phyloP scores from a whole-genome alignment of 2,797 vertebrate species.

The Trachurus trachurus region DNA sequence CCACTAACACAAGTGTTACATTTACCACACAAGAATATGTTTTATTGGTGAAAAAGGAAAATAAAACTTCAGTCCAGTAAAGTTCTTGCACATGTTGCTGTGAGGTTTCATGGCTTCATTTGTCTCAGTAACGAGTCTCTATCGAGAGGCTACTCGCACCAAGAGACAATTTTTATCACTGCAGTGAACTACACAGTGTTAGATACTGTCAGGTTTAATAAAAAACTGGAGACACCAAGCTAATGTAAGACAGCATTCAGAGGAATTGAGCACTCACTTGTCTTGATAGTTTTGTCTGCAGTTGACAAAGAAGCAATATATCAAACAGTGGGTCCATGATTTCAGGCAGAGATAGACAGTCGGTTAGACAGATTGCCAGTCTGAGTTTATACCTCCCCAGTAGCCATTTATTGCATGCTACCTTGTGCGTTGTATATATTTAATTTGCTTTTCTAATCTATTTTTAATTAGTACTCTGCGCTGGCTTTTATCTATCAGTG shows the following conservation, averaged over 20 bases:
- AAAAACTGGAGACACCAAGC: neutral
- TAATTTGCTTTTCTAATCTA: no score
- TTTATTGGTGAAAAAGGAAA: constrained; percentile 4
- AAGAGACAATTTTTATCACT: constrained; percentile 21
- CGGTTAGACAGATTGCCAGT: no score
- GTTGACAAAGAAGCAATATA: neutral
- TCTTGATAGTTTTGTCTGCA: neutral
- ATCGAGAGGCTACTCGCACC: constrained; percentile 19
- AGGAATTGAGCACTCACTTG: neutral
- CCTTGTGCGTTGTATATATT: no score
- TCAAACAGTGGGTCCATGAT: neutral
- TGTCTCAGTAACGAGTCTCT: constrained; percentile 39
- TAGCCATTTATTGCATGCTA: no score
- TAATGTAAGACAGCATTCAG: neutral
- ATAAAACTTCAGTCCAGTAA: constrained; percentile 21
- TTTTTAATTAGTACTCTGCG: no score
- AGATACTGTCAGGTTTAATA: neutral
- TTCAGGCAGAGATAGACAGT: neutral
- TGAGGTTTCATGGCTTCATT: constrained; percentile 25
- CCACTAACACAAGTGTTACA: neutral
- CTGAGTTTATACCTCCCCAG: no score
- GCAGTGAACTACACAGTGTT: constrained; percentile 6
- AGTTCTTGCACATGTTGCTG: constrained; percentile 13
- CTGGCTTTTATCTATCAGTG: no score
- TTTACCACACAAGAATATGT: neutral